phyloP scores from a whole-genome alignment of 1,140 invertebrate species.

The Ceratitis capitata region DNA sequence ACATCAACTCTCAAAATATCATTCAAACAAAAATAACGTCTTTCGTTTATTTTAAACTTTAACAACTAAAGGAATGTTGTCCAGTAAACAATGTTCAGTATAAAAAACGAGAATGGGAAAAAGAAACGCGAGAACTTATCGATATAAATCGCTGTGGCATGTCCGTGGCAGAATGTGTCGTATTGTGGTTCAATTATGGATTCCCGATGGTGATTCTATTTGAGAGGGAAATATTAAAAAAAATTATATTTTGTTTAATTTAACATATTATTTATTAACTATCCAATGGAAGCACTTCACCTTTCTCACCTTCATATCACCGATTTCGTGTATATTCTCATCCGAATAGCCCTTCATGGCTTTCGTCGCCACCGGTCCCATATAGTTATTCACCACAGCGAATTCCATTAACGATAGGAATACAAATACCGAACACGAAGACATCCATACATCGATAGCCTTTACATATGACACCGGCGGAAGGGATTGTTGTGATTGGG shows the following conservation, averaged over 20 bases:
- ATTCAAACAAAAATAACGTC: neutral
- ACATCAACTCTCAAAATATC: too few species aligned
- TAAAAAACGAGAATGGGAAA: slow-evolving; percentile 88
- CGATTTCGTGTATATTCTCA: slow-evolving; percentile 80
- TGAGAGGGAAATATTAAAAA: neutral
- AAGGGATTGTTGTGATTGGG: slow-evolving; percentile 88
- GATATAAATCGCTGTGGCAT: slow-evolving; percentile 85
- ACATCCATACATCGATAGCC: slow-evolving; percentile 94
- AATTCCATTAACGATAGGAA: slow-evolving; percentile 94
- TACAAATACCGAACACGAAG: slow-evolving; percentile 90
- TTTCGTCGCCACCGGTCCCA: slow-evolving; percentile 87
- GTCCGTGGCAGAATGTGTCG: slow-evolving; percentile 84
- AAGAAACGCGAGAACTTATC: slow-evolving; percentile 88
- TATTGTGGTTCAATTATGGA: slow-evolving; percentile 74
- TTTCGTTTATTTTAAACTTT: neutral
- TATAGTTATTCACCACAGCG: slow-evolving; percentile 91
- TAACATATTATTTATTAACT: neutral
- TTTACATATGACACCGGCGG: slow-evolving; percentile 91
- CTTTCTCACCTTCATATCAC: slow-evolving; percentile 76
- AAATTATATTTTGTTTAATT: neutral
- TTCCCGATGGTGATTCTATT: slow-evolving; percentile 66
- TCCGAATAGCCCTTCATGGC: slow-evolving; percentile 91
- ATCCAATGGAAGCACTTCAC: neutral
- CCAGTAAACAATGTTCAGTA: slow-evolving; percentile 90
- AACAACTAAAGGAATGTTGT: slow-evolving; percentile 77